Evolutionary conservation across 2,797 vertebrate genomes (phyloP).

Genomic region (Anabacerthia variegaticeps): DNA sequence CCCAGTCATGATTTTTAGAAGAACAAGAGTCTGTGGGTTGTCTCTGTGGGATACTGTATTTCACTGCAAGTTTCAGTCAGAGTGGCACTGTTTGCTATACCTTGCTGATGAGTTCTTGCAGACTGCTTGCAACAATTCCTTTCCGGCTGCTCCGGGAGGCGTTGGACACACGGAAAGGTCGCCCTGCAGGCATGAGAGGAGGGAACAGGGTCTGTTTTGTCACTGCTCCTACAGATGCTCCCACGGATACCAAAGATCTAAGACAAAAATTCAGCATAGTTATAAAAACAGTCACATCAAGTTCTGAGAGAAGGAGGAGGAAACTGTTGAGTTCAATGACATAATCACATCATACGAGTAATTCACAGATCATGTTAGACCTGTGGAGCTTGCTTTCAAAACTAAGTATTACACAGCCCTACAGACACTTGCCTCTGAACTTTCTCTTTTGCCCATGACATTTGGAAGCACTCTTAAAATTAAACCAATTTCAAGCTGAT

Average conservation of each 20-base stretch:
- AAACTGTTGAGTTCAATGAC: background rate
- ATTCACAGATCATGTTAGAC: background rate
- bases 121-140: constrained; percentile 78
- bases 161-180: constrained; percentile 82
- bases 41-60: background rate
- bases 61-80: background rate
- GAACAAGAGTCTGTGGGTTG: background rate
- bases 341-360: background rate
- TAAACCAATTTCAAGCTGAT: background rate
- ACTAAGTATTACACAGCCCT: background rate
- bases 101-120: constrained; percentile 84
- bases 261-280: background rate
- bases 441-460: background rate
- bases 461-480: background rate
- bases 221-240: constrained; percentile 76
- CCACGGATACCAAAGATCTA: constrained; percentile 80
- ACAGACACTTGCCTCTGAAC: background rate
- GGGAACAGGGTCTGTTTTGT: constrained; percentile 77
- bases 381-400: background rate
- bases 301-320: background rate
- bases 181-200: constrained; percentile 69
- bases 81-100: constrained; percentile 44
- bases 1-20: background rate
- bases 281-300: background rate
- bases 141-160: constrained; percentile 76